Percentiles rank a stretch among this genome's conserved stretches.
phyloP scores from a whole-genome alignment of 2,797 vertebrate genomes.

The Rhinatrema bivittatum region DNA sequence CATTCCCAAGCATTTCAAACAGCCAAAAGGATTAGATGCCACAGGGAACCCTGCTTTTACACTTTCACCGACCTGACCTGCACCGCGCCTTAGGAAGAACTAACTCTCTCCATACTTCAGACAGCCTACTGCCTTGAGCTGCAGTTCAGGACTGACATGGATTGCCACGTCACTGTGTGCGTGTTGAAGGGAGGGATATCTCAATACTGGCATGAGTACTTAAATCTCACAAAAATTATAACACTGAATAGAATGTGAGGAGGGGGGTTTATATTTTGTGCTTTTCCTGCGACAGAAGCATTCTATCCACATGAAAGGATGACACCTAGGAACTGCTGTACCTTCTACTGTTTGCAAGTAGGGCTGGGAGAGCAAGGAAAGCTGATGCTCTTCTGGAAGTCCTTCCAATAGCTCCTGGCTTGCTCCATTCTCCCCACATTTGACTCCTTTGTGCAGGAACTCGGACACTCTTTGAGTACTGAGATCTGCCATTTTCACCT shows the following conservation, averaged over 20 bases:
- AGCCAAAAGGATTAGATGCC: no score
- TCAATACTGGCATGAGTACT: no score
- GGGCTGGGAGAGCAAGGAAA: not conserved
- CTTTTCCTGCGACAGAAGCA: not conserved
- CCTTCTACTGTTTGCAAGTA: not conserved
- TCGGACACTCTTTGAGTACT: not conserved
- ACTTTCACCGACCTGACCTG: no score
- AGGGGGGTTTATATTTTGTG: not conserved
- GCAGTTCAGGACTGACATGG: no score
- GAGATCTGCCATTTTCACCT: slow-evolving; percentile 4
- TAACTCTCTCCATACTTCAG: no score
- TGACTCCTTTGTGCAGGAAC: not conserved
- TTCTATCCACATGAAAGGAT: not conserved
- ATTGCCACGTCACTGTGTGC: no score
- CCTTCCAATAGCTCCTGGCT: not conserved
- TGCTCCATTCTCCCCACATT: not conserved
- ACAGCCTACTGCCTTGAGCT: no score
- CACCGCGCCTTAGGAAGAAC: no score
- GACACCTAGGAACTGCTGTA: accelerated
- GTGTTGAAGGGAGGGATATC: no score
- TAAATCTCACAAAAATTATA: no score
- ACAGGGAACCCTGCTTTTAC: no score
- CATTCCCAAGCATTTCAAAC: no score
- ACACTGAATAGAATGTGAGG: not conserved
- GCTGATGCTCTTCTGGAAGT: not conserved